Conservation (phyloP, 2,113 vertebrate species). For the Azemiops feae region DNA sequence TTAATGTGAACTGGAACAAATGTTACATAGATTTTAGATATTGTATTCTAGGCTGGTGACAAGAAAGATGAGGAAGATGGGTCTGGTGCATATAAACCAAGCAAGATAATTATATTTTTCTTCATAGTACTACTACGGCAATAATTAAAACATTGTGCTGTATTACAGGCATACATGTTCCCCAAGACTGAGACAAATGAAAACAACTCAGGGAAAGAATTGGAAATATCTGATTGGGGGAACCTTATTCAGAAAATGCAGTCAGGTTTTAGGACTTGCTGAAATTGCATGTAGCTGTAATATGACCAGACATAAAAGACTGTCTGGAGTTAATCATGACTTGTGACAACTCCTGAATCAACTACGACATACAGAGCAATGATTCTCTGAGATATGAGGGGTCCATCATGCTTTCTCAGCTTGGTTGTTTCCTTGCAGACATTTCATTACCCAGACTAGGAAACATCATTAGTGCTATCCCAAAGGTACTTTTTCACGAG, state of each 20-base stretch:
- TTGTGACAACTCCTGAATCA: not conserved
- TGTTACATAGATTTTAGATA: conserved; percentile 31
- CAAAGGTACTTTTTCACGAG: no score
- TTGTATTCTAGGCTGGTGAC: conserved; percentile 38
- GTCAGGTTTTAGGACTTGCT: not conserved
- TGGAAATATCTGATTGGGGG: conserved; percentile 5
- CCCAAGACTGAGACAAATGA: conserved; percentile 21
- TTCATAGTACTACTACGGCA: conserved; percentile 6
- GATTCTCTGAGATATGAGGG: no score
- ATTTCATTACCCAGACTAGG: no score
- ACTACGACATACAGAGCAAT: not conserved
- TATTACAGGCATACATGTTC: not conserved
- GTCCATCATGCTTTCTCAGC: no score
- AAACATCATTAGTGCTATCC: no score
- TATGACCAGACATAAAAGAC: not conserved
- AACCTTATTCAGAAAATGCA: not conserved
- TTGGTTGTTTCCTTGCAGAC: no score
- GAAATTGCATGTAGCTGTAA: not conserved
- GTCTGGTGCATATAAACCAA: conserved; percentile 34
- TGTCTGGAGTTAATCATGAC: not conserved
- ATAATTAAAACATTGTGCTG: conserved; percentile 37
- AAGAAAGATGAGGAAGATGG: conserved; percentile 33
- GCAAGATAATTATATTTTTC: conserved; percentile 37
- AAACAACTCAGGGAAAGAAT: conserved; percentile 2
- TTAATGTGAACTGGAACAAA: conserved; percentile 56